Conservation (phyloP, 2,888 invertebrate genomes). For the Rhagophthalmus giganteus region DNA sequence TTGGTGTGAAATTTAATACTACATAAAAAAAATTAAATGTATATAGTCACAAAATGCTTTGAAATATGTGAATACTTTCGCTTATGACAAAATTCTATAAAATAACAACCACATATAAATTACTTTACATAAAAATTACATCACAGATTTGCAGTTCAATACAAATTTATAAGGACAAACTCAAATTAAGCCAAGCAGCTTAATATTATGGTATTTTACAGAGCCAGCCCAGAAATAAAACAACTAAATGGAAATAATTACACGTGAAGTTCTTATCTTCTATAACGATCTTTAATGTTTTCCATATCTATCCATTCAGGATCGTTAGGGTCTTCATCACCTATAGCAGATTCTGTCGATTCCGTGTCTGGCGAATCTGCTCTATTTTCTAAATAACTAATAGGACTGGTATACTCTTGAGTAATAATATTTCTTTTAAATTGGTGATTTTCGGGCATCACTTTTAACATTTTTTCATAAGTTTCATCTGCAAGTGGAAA, state of each 20-base stretch:
- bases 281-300: constrained; percentile 48
- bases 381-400: constrained; percentile 31
- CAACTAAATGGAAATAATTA: constrained; percentile 32
- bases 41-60: constrained; percentile 38
- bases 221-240: constrained; percentile 26
- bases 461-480: constrained; percentile 69
- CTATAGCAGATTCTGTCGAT: constrained; percentile 62
- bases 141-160: constrained; percentile 50
- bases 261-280: constrained; percentile 44
- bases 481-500: constrained; percentile 75
- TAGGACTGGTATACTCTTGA: constrained; percentile 50
- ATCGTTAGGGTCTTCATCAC: constrained; percentile 84
- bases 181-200: constrained; percentile 25
- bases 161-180: constrained; percentile 46
- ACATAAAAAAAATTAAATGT: background rate
- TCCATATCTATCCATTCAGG: constrained; percentile 73
- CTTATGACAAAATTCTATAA: constrained; percentile 48
- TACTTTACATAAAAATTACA: constrained; percentile 47
- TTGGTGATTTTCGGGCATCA: constrained; percentile 68
- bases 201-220: constrained; percentile 12
- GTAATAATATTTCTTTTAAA: constrained; percentile 47
- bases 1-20: no score
- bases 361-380: constrained; percentile 54
- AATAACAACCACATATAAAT: constrained; percentile 50
- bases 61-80: constrained; percentile 45